phyloP scores from a whole-genome alignment of 2,888 invertebrate species.

The Platycnemis pennipes region DNA sequence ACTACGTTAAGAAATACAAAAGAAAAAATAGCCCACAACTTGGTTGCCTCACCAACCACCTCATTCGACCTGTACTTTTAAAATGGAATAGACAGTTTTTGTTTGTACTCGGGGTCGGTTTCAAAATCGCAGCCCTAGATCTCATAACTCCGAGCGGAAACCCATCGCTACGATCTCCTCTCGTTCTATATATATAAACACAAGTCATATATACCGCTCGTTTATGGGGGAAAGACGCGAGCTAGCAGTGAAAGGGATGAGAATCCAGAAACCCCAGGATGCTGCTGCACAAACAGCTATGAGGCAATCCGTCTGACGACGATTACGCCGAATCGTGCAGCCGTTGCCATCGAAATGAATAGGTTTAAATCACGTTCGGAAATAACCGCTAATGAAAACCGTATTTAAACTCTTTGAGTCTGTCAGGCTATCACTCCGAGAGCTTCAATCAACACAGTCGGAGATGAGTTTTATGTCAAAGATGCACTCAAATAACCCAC shows the following conservation, averaged over 20 bases:
- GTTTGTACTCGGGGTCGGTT: background rate
- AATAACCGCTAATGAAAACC: conserved; percentile 45
- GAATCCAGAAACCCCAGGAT: too few species aligned
- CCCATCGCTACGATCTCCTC: background rate
- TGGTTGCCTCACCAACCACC: background rate
- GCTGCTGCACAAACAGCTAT: background rate
- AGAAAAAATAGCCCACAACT: background rate
- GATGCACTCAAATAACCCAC: background rate
- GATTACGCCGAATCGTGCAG: background rate
- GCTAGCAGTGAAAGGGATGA: background rate
- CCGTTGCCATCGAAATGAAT: background rate
- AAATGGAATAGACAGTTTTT: background rate
- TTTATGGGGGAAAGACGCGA: background rate
- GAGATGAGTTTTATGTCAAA: background rate
- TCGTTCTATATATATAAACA: background rate
- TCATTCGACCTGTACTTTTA: background rate
- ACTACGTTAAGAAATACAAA: background rate
- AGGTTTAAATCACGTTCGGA: conserved; percentile 40
- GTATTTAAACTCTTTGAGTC: background rate
- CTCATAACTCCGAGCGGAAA: background rate
- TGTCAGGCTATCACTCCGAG: background rate
- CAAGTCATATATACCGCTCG: background rate
- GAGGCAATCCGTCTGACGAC: background rate
- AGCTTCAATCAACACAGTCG: background rate
- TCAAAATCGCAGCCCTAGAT: background rate